Evolutionary conservation across 2,888 invertebrate genomes (phyloP).

Genomic region (Oscheius sp.): DNA sequence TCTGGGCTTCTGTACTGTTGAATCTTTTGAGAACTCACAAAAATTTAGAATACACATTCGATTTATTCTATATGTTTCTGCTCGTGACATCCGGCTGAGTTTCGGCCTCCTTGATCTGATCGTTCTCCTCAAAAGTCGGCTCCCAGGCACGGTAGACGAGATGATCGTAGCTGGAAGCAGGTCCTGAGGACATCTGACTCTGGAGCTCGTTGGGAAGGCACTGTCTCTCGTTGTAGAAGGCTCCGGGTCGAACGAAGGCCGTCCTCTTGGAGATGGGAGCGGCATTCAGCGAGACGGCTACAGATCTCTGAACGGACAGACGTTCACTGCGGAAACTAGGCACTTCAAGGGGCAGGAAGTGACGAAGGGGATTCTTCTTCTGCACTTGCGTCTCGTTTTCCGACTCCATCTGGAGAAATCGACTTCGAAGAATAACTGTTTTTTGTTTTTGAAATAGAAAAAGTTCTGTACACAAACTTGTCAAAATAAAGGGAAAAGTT

Average conservation of each 20-base stretch:
- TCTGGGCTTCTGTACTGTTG: too few relatives aligned
- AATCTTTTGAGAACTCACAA: too few relatives aligned
- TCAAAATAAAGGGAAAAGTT: too few relatives aligned
- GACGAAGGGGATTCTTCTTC: slow-evolving; percentile 1
- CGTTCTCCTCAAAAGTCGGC: background rate
- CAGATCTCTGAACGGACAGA: background rate
- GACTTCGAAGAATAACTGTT: background rate
- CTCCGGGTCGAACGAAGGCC: background rate
- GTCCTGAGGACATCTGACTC: background rate
- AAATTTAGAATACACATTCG: too few relatives aligned
- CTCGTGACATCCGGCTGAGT: too few relatives aligned
- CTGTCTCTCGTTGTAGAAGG: background rate
- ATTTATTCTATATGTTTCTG: too few relatives aligned
- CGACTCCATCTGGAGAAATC: background rate
- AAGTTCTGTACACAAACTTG: too few relatives aligned
- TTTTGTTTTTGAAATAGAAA: too few relatives aligned
- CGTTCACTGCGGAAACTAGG: slow-evolving; percentile 9
- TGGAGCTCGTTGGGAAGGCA: background rate
- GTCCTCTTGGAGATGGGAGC: too few relatives aligned
- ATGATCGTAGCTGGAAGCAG: background rate
- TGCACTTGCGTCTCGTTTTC: background rate
- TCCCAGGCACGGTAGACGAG: slow-evolving; percentile 12
- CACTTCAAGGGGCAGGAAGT: slow-evolving; percentile 6
- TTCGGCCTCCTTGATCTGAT: background rate
- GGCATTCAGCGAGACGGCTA: background rate